phyloP scores from a whole-genome alignment of 2,113 vertebrate species.

The Cryptoleucopteryx plumbea region DNA sequence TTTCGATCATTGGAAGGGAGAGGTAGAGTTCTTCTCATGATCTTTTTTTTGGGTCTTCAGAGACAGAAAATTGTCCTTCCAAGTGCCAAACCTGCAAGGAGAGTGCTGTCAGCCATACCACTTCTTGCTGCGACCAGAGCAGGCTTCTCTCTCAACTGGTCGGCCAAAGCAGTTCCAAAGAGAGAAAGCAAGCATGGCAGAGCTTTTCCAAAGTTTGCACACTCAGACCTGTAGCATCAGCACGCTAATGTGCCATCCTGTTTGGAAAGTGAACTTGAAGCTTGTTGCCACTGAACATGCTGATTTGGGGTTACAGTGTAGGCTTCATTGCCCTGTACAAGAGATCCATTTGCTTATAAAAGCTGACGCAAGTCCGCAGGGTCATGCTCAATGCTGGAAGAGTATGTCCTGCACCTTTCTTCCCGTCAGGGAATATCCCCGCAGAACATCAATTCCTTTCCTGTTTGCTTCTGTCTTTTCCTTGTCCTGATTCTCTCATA shows the following conservation, averaged over 20 bases:
- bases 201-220: not conserved
- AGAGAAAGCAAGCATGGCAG: not conserved
- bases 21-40: not conserved
- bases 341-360: not conserved
- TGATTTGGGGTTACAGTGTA: not conserved
- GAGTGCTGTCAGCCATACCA: not conserved
- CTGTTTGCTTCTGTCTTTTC: not conserved
- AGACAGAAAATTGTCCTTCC: not conserved
- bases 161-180: not conserved
- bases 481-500: not conserved
- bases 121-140: too few species aligned
- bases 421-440: not conserved
- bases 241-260: too few species aligned
- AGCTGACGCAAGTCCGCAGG: not conserved
- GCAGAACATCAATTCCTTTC: not conserved
- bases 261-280: not conserved
- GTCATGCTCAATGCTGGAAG: accelerated
- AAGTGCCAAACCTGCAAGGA: not conserved
- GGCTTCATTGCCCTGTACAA: not conserved
- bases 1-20: not conserved
- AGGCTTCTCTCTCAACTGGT: not conserved
- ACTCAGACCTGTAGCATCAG: not conserved
- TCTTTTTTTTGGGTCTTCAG: not conserved
- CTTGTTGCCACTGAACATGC: not conserved
- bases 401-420: not conserved